Evolutionary conservation across 2,113 vertebrate genomes (phyloP).

Genomic region (Scomber colias): DNA sequence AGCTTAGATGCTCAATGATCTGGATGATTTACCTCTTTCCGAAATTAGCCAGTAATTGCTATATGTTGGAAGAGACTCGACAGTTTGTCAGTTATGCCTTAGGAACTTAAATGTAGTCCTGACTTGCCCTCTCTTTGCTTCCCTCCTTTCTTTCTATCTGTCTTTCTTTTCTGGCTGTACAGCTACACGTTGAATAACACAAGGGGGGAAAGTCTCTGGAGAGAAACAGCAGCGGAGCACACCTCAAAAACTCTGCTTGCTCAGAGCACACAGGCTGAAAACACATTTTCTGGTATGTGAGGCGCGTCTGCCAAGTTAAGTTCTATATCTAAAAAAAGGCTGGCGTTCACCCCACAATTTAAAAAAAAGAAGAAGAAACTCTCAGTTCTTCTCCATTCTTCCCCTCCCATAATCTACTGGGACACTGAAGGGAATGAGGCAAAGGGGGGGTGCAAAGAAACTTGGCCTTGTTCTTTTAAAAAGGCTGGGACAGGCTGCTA

Average conservation of each 20-base stretch:
- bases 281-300: constrained; percentile 55
- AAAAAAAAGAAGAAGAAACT: constrained; percentile 9
- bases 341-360: constrained; percentile 23
- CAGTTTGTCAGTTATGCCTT: constrained; percentile 61
- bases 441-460: background rate
- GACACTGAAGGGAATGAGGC: constrained; percentile 37
- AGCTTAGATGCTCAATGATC: constrained; percentile 1
- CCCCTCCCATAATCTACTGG: constrained; percentile 42
- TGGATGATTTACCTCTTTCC: constrained; percentile 33
- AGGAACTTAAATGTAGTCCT: constrained; percentile 51
- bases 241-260: constrained; percentile 60
- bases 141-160: constrained; percentile 6
- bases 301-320: constrained; percentile 35
- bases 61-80: constrained; percentile 18
- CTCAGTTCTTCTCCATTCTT: constrained; percentile 39
- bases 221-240: constrained; percentile 46
- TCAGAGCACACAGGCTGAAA: constrained; percentile 41
- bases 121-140: constrained; percentile 49
- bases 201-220: constrained; percentile 32
- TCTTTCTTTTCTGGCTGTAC: constrained; percentile 4
- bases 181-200: constrained; percentile 41
- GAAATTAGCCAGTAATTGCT: constrained; percentile 28
- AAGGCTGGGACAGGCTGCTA: constrained; percentile 47
- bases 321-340: constrained; percentile 38
- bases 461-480: constrained; percentile 59